Percentiles rank a stretch among this genome's conserved stretches.
phyloP scores from a whole-genome alignment of 2,888 invertebrate species.

The Heliconius sara region DNA sequence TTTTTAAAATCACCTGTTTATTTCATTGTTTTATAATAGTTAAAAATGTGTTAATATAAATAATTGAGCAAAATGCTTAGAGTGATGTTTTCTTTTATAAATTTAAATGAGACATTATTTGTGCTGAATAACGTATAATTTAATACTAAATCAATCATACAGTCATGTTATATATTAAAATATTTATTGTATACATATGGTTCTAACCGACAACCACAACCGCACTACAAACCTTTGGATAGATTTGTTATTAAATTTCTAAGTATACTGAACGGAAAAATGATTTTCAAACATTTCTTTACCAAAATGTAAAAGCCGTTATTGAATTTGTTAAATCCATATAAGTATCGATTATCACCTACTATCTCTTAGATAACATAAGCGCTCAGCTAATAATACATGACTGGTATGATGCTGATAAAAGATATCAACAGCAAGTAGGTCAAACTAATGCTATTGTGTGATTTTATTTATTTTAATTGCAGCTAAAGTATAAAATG shows the following conservation, averaged over 20 bases:
- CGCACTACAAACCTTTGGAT: too few relatives aligned
- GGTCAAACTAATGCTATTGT: constrained; percentile 67
- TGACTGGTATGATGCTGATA: constrained; percentile 58
- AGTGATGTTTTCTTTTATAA: neutral
- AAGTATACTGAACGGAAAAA: neutral
- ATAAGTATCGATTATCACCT: constrained; percentile 15
- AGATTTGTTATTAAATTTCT: too few relatives aligned
- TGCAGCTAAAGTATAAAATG: neutral
- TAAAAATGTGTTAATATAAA: neutral
- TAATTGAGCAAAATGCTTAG: neutral
- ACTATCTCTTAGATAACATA: constrained; percentile 59
- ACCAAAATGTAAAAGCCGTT: constrained; percentile 15
- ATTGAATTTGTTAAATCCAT: constrained; percentile 25
- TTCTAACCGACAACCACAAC: too few relatives aligned
- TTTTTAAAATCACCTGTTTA: constrained; percentile 16
- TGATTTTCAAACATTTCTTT: neutral
- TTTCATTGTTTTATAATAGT: neutral
- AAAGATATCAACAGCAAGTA: constrained; percentile 70
- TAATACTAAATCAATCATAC: too few relatives aligned
- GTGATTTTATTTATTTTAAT: constrained; percentile 9
- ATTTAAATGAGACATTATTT: too few relatives aligned
- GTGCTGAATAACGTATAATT: too few relatives aligned
- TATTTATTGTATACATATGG: too few relatives aligned
- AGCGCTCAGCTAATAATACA: constrained; percentile 69
- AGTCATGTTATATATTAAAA: too few relatives aligned